Evolutionary conservation across 2,113 vertebrate genomes (phyloP).

Genomic region (Meriones unguiculatus): DNA sequence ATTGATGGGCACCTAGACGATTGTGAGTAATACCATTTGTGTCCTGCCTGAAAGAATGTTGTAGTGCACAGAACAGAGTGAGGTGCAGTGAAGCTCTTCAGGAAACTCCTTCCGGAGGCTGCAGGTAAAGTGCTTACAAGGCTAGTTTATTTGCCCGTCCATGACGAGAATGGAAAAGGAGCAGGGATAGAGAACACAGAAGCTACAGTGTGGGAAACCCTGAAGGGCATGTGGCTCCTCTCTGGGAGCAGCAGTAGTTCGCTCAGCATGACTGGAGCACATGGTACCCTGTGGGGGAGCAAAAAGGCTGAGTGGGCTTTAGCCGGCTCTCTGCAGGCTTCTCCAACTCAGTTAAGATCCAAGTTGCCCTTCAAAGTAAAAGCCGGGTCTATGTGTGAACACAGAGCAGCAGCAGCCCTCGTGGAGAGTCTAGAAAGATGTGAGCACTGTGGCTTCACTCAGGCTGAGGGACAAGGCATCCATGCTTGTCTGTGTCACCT

Average conservation of each 20-base stretch:
- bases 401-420: neutral
- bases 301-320: neutral
- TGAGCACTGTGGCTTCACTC: neutral
- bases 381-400: neutral
- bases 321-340: neutral
- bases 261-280: neutral
- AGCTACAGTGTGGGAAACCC: neutral
- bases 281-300: neutral
- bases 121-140: neutral
- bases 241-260: too few relatives aligned
- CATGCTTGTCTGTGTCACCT: neutral
- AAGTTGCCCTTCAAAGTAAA: conserved; percentile 6
- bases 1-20: neutral
- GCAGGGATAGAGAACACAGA: neutral
- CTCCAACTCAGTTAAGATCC: neutral
- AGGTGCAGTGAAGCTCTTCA: neutral
- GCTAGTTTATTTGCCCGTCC: neutral
- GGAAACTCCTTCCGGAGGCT: neutral
- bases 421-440: neutral
- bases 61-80: rapidly evolving
- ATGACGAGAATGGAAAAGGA: neutral
- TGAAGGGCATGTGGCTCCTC: neutral
- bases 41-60: neutral
- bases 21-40: neutral
- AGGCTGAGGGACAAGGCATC: neutral